These are phyloP conservation scores for Hybos culiciformis DNA, from an alignment of 2,888 invertebrate species.

Conservation along the genomic window DNA sequence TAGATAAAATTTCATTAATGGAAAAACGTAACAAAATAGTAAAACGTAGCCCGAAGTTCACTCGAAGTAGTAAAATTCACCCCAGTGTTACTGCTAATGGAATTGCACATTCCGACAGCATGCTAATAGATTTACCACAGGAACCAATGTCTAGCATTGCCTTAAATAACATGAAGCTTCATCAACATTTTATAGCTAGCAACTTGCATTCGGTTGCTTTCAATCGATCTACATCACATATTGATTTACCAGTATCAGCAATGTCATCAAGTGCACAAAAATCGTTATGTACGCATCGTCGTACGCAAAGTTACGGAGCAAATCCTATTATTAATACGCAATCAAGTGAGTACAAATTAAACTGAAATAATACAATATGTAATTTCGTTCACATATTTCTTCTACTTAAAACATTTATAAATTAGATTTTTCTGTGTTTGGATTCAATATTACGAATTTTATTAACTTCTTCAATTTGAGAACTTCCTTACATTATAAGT, in stretches of 20 bases:
- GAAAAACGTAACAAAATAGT: slow-evolving; percentile 28
- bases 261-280: not conserved
- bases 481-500: too few relatives aligned
- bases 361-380: too few relatives aligned
- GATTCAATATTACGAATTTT: too few relatives aligned
- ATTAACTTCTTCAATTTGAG: too few relatives aligned
- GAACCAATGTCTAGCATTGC: not conserved
- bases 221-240: slow-evolving; percentile 30
- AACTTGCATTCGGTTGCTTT: slow-evolving; percentile 25
- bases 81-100: slow-evolving; percentile 12
- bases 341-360: too few relatives aligned
- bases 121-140: slow-evolving; percentile 4
- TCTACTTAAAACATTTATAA: too few relatives aligned
- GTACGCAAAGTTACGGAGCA: slow-evolving; percentile 32
- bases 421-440: too few relatives aligned
- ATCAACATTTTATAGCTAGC: not conserved
- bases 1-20: slow-evolving; percentile 18
- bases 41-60: slow-evolving; percentile 29
- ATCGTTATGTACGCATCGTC: slow-evolving; percentile 20
- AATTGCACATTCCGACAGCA: slow-evolving; percentile 10
- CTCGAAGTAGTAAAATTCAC: slow-evolving; percentile 21
- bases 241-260: slow-evolving; percentile 23
- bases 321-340: too few relatives aligned
- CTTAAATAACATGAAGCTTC: not conserved
- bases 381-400: too few relatives aligned